Evolutionary conservation across 1,140 invertebrate species (phyloP), one percentile per base, ranked within the genome.

Genomic region (Acromyrmex charruanus): DNA sequence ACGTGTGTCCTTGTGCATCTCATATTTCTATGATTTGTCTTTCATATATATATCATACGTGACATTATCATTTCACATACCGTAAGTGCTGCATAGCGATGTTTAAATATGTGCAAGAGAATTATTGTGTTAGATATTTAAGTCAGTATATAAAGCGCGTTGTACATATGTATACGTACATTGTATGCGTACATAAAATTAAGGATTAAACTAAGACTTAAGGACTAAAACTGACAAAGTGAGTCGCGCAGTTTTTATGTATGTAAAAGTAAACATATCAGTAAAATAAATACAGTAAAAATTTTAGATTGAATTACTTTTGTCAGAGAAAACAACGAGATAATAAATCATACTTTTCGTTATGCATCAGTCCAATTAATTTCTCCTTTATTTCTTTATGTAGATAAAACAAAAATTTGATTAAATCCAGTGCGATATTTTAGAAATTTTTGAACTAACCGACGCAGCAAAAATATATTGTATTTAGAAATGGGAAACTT

Each of bases 51-150:
- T 81, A 58, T 81, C 49, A 55, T 39, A 39, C 31, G 44, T 61
- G 49, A 71, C 16, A 14, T 71, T 81, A 81, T 71, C 65, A 55
- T 81, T 81, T 31, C 21, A 55, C 49, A 71, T 71, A 81, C 65
- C 16, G 39, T 71, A 51, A 79, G 31, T n/a, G 63, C 63, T 21
- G 77, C 49, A 55, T 71, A 44, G 31, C 77, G 14, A 58, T 81
- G 77, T 81, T 31, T 69, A 81, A 81, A 81, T 81, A 58, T 55
- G n/a, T 55, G 14, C 49, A 14, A 55, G n/a, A 69, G n/a, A 81
- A 81, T 55, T 51, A 68, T 53, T 35, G n/a, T 39, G 44, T 25
- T 55, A 80, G n/a, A 18, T 55, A 55, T 21, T 31, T 68, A 28
- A 53, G 18, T 44, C 65, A 66, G n/a, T 21, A 21, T 21, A 21